These are phyloP conservation scores for Herpetotheres cachinnans DNA, from an alignment of 2,113 vertebrate species.

Conservation along the genomic window DNA sequence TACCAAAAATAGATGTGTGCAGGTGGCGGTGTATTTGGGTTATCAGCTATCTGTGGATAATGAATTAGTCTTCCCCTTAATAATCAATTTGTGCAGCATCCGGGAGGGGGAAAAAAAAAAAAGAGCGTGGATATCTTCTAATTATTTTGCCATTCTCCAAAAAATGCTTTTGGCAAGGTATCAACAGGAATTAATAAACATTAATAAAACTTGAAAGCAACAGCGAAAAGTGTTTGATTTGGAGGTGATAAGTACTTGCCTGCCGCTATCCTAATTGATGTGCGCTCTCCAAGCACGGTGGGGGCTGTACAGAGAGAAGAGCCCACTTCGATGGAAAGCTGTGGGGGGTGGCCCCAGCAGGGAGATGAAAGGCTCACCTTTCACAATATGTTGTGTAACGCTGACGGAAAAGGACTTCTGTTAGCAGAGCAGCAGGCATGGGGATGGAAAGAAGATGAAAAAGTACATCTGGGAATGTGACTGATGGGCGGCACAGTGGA, in stretches of 20 bases:
- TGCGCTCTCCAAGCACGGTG: rapidly evolving
- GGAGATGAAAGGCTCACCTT: background rate
- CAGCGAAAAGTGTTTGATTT: background rate
- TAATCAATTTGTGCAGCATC: background rate
- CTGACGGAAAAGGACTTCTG: background rate
- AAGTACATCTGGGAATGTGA: background rate
- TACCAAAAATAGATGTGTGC: background rate
- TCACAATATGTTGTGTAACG: background rate
- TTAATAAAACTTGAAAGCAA: background rate
- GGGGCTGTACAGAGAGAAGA: background rate
- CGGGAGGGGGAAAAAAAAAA: background rate
- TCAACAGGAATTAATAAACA: background rate
- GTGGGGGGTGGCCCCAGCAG: background rate
- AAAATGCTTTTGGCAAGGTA: background rate
- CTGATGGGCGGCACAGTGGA: background rate
- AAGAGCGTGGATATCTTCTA: background rate
- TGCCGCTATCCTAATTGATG: background rate
- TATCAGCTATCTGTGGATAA: background rate
- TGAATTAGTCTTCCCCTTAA: background rate
- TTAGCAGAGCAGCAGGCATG: background rate
- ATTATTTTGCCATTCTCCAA: background rate
- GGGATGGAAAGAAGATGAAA: background rate
- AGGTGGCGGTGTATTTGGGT: background rate
- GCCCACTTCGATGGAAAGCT: background rate
- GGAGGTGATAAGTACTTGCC: background rate